Evolutionary conservation across 2,888 invertebrate genomes (phyloP), one percentile per base, ranked within the genome.

Genomic region (Acronicta alni): DNA sequence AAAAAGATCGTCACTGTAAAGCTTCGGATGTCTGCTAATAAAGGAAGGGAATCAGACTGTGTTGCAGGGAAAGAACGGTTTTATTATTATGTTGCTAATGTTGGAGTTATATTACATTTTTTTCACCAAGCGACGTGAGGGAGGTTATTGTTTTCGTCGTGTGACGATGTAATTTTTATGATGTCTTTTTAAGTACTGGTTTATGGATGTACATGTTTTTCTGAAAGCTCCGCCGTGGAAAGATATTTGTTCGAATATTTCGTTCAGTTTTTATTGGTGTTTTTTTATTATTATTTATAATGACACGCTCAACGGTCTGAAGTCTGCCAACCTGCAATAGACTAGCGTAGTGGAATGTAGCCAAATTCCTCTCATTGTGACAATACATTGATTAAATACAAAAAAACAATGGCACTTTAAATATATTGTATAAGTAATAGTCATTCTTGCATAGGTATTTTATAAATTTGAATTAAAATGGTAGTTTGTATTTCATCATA

Each of bases 1-100:
- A 92, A 93, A 92, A 91, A 89, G 87, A 89, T 87, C 92, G 88
- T 90, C 89, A 80, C 76, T 81, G 83, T 86, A 88, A 91, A 90
- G 81, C 89, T 85, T 81, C 85, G 88, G 62, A 65, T 86, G 87
- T 80, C 77, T 82, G 80, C 87, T 91, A 91, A 91, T 92, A 92
- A 92, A 91, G 89, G 87, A 86, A 86, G 81, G 74, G 85, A 87
- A 89, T 89, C 89, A 85, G 84, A 65, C 68, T 57, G 54, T 72
- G 86, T 82, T 75, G 79, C 81, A 79, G 81, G 84, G 77, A 83
- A 81, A 81, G 80, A 85, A 81, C 82, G 83, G 77, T 86, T 91
- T 91, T 91, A 91, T 90, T 90, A 91, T 89, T 88, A 90, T 85
- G 87, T 83, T 81, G 82, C 86, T 89, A 89, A 90, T 89, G 89